A percentile compares a stretch with the other conserved stretches of the same genome.
Conservation (phyloP, 2,888 invertebrate species). For the Ectemnius continuus region DNA sequence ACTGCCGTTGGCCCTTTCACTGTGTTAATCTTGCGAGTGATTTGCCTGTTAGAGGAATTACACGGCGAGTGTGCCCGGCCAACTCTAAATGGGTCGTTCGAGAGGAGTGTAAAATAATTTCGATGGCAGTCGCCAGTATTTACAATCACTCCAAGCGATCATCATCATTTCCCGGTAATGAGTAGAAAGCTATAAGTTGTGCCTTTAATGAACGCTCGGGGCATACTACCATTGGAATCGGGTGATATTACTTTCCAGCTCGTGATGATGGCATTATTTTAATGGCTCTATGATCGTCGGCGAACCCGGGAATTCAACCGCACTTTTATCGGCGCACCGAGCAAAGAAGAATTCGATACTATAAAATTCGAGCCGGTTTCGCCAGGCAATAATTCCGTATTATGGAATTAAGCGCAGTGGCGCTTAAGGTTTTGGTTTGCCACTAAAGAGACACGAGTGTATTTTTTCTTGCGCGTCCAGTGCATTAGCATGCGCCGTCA, state of each 20-base stretch:
- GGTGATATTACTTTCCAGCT: slow-evolving; percentile 32
- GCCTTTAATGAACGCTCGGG: slow-evolving; percentile 27
- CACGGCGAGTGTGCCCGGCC: too few species aligned
- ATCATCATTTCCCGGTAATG: slow-evolving; percentile 30
- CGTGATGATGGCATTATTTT: slow-evolving; percentile 10
- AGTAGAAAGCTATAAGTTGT: slow-evolving; percentile 44
- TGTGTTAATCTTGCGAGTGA: too few species aligned
- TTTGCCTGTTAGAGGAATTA: too few species aligned
- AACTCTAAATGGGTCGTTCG: slow-evolving; percentile 17
- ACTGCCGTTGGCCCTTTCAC: too few species aligned
- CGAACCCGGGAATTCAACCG: slow-evolving; percentile 2
- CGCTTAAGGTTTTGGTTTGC: slow-evolving; percentile 20
- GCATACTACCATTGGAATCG: slow-evolving; percentile 9
- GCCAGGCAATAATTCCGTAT: slow-evolving; percentile 25
- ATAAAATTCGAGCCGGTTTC: slow-evolving; percentile 8
- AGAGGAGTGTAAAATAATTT: slow-evolving; percentile 6
- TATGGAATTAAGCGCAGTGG: slow-evolving; percentile 13
- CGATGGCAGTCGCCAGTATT: slow-evolving; percentile 14
- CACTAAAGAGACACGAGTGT: slow-evolving; percentile 17
- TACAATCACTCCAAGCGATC: slow-evolving; percentile 14
- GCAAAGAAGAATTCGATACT: background rate
- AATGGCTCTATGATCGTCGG: slow-evolving; percentile 19
- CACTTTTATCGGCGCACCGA: slow-evolving; percentile 23
- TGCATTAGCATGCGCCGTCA: slow-evolving; percentile 28
- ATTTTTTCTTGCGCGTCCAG: slow-evolving; percentile 8